Evolutionary conservation across 1,140 invertebrate species (phyloP), one percentile per base, ranked within the genome.

Genomic region (Rhagoletis zephyria): DNA sequence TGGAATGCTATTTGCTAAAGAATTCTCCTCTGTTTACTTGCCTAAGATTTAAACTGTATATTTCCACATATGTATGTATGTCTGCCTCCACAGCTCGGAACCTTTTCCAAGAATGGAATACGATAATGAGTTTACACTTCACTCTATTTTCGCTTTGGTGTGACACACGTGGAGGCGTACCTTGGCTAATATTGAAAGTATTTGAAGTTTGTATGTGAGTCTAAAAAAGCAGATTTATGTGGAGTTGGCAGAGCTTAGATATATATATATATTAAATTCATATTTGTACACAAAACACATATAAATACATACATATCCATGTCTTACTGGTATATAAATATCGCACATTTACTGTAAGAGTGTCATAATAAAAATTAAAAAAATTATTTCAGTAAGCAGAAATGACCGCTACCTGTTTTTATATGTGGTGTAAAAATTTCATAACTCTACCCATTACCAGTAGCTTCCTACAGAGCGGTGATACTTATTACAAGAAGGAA

Each of bases 1-100:
- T 81, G 74, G 74, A 81, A 81, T 81, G 74, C 10, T 81, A n/a
- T 81, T 81, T 81, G 48, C n/a, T 19, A 14, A 81, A 81, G 56
- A 81, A 56, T 56, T 81, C 51, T 81, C 48, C 48, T 81, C 14
- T 56, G 74, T 30, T 81, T 56, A 81, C 48, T 56, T 81, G 48
- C 74, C 48, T 74, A 74, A 74, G 70, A 42, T 51, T 51, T 74
- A 2, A 74, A 45, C 70, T 74, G 4, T 45, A 14, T 42, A 40
- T 48, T 74, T 74, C 48, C 70, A 74, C 48, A 74, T 74, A 30
- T 30, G 30, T 30, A 48, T 74, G 30, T 30, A 30, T 30, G 30
- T 30, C 30, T 30, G 42, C 70, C 40, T 16, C 61, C n/a, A 63
- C 40, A 74, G 70, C 40, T 40, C 64, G 45, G 30, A 30, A 30